phyloP scores from a whole-genome alignment of 2,888 invertebrate species.

The Limenitis camilla region DNA sequence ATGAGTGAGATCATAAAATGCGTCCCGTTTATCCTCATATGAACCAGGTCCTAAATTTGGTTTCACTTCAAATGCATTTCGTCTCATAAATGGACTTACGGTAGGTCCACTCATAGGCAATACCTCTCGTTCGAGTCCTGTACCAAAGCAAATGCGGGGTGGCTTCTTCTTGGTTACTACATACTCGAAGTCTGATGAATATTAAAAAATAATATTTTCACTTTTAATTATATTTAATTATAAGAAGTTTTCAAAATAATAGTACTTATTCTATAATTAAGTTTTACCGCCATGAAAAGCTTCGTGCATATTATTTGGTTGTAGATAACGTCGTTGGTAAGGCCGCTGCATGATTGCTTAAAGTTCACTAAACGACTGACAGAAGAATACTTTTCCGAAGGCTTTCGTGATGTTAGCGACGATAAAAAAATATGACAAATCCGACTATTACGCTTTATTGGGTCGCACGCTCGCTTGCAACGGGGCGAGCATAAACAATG shows the following conservation, averaged over 20 bases:
- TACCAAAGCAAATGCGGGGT: constrained; percentile 69
- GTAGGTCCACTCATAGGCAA: constrained; percentile 57
- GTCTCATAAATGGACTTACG: constrained; percentile 66
- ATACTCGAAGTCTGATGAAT: constrained; percentile 67
- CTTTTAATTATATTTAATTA: not conserved
- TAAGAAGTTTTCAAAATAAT: not conserved
- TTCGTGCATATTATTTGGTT: constrained; percentile 56
- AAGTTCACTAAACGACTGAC: constrained; percentile 31
- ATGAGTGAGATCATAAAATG: constrained; percentile 50
- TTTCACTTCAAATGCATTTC: constrained; percentile 39
- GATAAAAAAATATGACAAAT: constrained; percentile 67
- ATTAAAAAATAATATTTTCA: constrained; percentile 8
- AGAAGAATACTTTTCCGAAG: constrained; percentile 25
- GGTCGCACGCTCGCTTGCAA: constrained; percentile 48
- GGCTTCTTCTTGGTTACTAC: constrained; percentile 64
- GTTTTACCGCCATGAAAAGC: constrained; percentile 54
- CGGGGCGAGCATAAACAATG: constrained; percentile 26
- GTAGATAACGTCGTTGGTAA: constrained; percentile 49
- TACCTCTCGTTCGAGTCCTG: constrained; percentile 57
- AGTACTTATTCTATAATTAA: not conserved
- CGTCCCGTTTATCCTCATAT: constrained; percentile 44
- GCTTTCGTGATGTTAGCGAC: constrained; percentile 50
- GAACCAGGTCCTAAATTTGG: constrained; percentile 49
- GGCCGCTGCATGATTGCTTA: constrained; percentile 57
- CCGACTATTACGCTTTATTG: constrained; percentile 55